Evolutionary conservation across 2,113 vertebrate species (phyloP).

Genomic region (Tragulus kanchil): DNA sequence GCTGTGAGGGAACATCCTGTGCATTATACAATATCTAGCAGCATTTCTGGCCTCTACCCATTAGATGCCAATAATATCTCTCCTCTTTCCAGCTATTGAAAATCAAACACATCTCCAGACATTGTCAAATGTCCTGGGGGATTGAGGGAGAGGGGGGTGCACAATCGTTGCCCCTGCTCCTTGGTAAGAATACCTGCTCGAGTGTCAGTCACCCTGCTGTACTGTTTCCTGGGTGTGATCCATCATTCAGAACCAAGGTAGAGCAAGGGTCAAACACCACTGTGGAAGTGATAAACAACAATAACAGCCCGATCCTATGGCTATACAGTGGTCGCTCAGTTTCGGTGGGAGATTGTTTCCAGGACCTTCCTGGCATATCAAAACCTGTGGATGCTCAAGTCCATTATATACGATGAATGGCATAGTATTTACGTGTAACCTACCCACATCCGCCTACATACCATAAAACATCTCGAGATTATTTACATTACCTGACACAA

Average conservation of each 20-base stretch:
- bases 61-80: not conserved
- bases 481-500: not conserved
- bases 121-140: not conserved
- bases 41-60: not conserved
- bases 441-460: not conserved
- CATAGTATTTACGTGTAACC: not conserved
- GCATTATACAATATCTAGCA: not conserved
- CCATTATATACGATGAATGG: not conserved
- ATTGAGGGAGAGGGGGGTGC: fast-evolving
- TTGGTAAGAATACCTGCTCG: not conserved
- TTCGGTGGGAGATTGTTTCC: not conserved
- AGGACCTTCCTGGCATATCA: not conserved
- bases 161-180: not conserved
- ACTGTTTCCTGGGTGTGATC: not conserved
- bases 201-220: not conserved
- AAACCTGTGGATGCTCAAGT: not conserved
- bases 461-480: not conserved
- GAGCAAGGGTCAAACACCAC: not conserved
- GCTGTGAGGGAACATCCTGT: not conserved
- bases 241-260: not conserved
- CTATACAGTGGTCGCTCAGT: not conserved
- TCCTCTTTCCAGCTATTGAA: not conserved
- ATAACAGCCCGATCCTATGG: not conserved
- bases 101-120: slow-evolving; percentile 34
- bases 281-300: not conserved